These are phyloP conservation scores for Trissonchulus sp. DNA, from an alignment of 2,888 invertebrate species.

Conservation along the genomic window DNA sequence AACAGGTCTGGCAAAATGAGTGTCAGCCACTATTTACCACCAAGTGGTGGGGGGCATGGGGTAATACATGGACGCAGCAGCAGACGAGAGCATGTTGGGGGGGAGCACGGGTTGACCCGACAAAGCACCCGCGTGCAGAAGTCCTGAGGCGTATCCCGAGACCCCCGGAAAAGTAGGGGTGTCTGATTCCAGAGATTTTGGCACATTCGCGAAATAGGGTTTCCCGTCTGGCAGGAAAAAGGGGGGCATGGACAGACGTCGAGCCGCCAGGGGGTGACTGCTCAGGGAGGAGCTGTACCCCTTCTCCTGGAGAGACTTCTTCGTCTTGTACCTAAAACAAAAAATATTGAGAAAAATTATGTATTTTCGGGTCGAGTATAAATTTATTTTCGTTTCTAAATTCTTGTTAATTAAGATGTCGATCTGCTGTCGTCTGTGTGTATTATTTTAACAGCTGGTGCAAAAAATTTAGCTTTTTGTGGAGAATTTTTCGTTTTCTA, in stretches of 20 bases:
- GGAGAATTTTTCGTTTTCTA: too few relatives aligned
- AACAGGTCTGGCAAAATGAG: too few relatives aligned
- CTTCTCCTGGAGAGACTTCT: constrained; percentile 44
- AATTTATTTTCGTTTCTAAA: too few relatives aligned
- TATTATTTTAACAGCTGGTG: too few relatives aligned
- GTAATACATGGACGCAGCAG: background rate
- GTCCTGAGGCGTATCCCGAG: background rate
- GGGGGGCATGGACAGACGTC: background rate
- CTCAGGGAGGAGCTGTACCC: constrained; percentile 31
- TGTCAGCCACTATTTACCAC: too few relatives aligned
- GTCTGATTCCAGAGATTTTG: background rate
- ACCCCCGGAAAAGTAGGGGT: background rate
- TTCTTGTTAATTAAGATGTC: too few relatives aligned
- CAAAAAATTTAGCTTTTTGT: too few relatives aligned
- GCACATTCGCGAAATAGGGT: constrained; percentile 1
- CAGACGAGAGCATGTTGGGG: background rate
- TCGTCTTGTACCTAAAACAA: constrained; percentile 46
- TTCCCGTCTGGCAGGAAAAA: constrained; percentile 28
- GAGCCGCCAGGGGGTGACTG: constrained; percentile 9
- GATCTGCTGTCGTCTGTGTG: too few relatives aligned
- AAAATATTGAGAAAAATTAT: background rate
- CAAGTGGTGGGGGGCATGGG: background rate
- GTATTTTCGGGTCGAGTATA: background rate
- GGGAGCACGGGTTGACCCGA: background rate
- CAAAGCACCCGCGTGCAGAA: background rate